These are phyloP conservation scores for Nicator chloris DNA, from an alignment of 2,113 vertebrate species.

Conservation along the genomic window DNA sequence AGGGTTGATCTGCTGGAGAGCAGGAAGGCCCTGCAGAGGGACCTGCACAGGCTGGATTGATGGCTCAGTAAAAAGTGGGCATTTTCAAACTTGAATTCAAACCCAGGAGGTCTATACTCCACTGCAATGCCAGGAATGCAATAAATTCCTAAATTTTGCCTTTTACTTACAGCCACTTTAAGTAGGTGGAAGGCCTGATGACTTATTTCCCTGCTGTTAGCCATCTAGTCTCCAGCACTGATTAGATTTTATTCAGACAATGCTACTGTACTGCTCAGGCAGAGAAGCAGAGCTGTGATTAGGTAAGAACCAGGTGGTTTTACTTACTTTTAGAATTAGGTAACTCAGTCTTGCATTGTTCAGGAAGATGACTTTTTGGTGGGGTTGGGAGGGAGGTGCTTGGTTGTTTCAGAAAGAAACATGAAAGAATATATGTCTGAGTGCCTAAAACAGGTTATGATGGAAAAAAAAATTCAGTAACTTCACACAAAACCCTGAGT, in stretches of 20 bases:
- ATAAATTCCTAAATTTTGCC: not conserved
- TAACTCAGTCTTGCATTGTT: not conserved
- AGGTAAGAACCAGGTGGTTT: not conserved
- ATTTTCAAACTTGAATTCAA: not conserved
- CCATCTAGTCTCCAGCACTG: not conserved
- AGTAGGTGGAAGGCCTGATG: not conserved
- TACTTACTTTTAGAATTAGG: not conserved
- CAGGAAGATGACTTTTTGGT: not conserved
- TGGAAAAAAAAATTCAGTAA: not conserved
- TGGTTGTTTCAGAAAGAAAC: not conserved
- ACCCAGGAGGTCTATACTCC: not conserved
- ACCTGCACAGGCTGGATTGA: not conserved
- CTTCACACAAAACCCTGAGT: not conserved
- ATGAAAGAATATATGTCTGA: fast-evolving
- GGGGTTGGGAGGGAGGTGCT: not conserved
- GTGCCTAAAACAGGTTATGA: not conserved
- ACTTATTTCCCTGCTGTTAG: not conserved
- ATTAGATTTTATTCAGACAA: slow-evolving; percentile 15
- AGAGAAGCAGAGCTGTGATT: not conserved
- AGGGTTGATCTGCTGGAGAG: not conserved
- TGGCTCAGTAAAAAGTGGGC: not conserved
- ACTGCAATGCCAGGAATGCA: not conserved
- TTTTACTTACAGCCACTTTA: not conserved
- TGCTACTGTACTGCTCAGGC: not conserved
- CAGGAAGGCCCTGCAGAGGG: not conserved